A percentile compares a stretch with the other conserved stretches of the same genome.
These are phyloP conservation scores for Halichoeres trimaculatus DNA, from an alignment of 2,113 vertebrate genomes.

Conservation along the genomic window DNA sequence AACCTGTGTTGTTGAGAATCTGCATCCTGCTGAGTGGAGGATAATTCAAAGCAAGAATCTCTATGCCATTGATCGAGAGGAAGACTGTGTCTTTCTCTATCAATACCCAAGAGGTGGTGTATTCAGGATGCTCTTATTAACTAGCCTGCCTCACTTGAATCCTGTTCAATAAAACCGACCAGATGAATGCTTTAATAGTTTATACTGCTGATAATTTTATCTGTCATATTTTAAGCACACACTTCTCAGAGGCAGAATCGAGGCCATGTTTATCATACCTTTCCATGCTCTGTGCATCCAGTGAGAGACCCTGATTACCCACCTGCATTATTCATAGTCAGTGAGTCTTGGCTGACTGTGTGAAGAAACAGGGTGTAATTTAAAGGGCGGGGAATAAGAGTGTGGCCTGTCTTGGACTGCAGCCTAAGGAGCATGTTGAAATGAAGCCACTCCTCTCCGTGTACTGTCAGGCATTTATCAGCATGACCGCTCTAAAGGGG, in stretches of 20 bases:
- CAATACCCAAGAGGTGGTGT: constrained; percentile 31
- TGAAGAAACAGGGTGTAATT: constrained; percentile 74
- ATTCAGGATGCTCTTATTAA: constrained; percentile 1
- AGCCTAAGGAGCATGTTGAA: constrained; percentile 70
- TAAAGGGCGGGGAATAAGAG: constrained; percentile 66
- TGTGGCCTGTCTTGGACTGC: constrained; percentile 65
- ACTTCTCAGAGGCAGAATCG: constrained; percentile 17
- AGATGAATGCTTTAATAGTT: constrained; percentile 12
- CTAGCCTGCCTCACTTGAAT: constrained; percentile 15
- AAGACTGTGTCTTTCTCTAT: constrained; percentile 46
- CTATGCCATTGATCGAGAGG: constrained; percentile 42
- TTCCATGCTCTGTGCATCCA: constrained; percentile 53
- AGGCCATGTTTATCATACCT: constrained; percentile 67
- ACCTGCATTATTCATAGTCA: constrained; percentile 76
- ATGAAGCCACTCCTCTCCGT: constrained; percentile 72
- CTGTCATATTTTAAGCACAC: constrained; percentile 36
- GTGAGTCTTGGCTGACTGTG: constrained; percentile 65
- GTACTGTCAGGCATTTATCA: constrained; percentile 84
- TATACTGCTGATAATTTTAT: constrained; percentile 16
- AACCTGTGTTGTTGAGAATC: constrained; percentile 48
- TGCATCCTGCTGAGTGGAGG: constrained; percentile 29
- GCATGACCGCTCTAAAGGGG: constrained; percentile 79
- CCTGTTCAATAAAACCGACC: constrained; percentile 1
- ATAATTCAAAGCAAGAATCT: constrained; percentile 52
- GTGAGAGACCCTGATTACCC: constrained; percentile 72